Percentiles rank a stretch among this genome's conserved stretches.
phyloP scores from a whole-genome alignment of 2,113 vertebrate species.

The Chunga burmeisteri region DNA sequence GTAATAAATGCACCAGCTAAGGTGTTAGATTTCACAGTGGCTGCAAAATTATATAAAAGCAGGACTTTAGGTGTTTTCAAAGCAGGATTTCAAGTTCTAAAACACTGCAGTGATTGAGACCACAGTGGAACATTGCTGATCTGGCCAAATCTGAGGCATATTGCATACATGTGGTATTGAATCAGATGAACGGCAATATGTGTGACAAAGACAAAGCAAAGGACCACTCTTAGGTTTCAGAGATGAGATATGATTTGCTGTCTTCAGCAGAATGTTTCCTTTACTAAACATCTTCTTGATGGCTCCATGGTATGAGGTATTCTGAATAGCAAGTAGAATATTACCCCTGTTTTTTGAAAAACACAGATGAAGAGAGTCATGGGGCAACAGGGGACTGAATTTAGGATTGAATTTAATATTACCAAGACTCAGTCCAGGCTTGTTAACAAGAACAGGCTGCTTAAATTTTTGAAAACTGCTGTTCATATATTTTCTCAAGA shows the following conservation, averaged over 20 bases:
- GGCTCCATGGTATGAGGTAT: background rate
- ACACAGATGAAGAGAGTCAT: background rate
- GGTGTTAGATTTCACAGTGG: background rate
- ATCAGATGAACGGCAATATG: background rate
- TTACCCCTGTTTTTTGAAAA: background rate
- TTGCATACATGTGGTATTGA: background rate
- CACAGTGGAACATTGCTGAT: background rate
- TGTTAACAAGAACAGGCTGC: background rate
- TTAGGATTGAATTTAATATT: background rate
- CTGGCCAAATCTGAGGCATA: background rate
- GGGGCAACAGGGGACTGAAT: background rate
- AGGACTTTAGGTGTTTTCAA: background rate
- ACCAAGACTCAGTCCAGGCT: background rate
- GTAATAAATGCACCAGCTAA: background rate
- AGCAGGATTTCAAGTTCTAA: background rate
- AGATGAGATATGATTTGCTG: background rate
- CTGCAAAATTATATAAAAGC: background rate
- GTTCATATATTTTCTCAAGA: background rate
- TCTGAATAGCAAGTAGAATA: background rate
- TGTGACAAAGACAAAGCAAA: background rate
- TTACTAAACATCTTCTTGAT: background rate
- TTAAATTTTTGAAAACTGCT: background rate
- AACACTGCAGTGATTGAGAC: background rate
- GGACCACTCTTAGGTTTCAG: background rate
- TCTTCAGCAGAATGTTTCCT: background rate